A percentile compares a stretch with the other conserved stretches of the same genome.
Evolutionary conservation across 2,797 vertebrate genomes (phyloP).

Genomic region (Peromyscus eremicus): DNA sequence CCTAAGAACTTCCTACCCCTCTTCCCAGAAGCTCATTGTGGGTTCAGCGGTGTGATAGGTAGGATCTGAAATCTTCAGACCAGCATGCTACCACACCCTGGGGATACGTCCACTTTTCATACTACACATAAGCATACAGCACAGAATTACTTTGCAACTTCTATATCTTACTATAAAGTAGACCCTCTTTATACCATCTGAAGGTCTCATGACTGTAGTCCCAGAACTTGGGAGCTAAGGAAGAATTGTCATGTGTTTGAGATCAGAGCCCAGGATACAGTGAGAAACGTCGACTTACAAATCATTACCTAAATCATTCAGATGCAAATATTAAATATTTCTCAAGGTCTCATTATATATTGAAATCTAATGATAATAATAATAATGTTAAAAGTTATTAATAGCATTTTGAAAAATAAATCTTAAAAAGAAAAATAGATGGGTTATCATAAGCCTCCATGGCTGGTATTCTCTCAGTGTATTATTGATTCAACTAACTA

Average conservation of each 20-base stretch:
- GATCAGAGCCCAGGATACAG: neutral
- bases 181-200: neutral
- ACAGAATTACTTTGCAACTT: neutral
- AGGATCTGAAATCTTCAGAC: neutral
- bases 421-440: neutral
- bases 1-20: neutral
- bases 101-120: neutral
- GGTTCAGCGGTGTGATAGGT: neutral
- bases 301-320: neutral
- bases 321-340: neutral
- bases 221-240: neutral
- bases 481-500: neutral
- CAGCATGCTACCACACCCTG: neutral
- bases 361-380: neutral
- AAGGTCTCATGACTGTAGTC: neutral
- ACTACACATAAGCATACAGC: neutral
- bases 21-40: neutral
- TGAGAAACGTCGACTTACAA: neutral
- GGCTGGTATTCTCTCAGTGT: neutral
- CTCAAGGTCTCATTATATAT: neutral
- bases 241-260: neutral
- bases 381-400: neutral
- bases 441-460: neutral
- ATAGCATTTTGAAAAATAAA: neutral
- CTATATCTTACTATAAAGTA: neutral